phyloP scores from a whole-genome alignment of 1,140 invertebrate genomes.

The Medauroidea extradentata region DNA sequence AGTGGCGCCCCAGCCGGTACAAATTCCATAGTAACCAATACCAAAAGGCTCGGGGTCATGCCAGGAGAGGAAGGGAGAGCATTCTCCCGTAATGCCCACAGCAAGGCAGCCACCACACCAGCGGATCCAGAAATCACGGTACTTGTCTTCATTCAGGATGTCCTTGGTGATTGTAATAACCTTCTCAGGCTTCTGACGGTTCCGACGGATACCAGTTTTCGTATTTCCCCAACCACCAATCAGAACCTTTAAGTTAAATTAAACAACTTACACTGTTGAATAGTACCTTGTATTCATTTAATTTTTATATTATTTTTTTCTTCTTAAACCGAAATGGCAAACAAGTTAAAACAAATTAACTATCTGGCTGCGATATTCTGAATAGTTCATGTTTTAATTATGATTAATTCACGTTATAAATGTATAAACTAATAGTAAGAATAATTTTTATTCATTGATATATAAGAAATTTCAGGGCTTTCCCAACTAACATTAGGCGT shows the following conservation, averaged over 20 bases:
- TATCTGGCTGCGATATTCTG: too few relatives aligned
- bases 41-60: conserved; percentile 62
- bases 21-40: conserved; percentile 69
- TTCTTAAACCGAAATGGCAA: too few relatives aligned
- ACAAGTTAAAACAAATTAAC: too few relatives aligned
- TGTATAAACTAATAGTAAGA: too few relatives aligned
- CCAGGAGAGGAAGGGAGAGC: conserved; percentile 64
- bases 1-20: conserved; percentile 77
- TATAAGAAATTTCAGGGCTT: too few relatives aligned
- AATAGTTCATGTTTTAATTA: too few relatives aligned
- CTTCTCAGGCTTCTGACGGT: conserved; percentile 71
- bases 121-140: conserved; percentile 75
- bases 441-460: too few relatives aligned
- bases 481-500: too few relatives aligned
- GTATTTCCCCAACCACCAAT: conserved; percentile 79
- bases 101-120: conserved; percentile 63
- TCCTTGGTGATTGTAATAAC: conserved; percentile 63
- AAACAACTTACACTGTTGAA: too few relatives aligned
- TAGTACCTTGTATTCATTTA: too few relatives aligned
- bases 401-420: too few relatives aligned
- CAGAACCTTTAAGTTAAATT: conserved; percentile 53
- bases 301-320: too few relatives aligned
- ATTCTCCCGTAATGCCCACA: conserved; percentile 64
- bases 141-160: conserved; percentile 63
- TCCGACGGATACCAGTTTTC: conserved; percentile 77